Conservation (phyloP, 2,888 invertebrate genomes). For the Phytoseiulus persimilis region DNA sequence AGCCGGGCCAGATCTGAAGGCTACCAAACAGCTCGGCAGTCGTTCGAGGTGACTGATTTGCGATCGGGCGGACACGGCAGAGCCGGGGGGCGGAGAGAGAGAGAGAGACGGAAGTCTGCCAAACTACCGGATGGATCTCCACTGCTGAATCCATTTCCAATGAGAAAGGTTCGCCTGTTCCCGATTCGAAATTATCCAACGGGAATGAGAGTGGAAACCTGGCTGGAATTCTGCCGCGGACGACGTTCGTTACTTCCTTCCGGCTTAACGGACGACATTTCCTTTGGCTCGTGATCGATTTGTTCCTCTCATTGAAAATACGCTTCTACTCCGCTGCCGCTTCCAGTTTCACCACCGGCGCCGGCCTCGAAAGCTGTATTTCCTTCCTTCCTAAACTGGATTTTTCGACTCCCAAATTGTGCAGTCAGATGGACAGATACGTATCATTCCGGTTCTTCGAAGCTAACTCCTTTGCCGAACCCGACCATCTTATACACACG, state of each 20-base stretch:
- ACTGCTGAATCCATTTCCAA: background rate
- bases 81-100: background rate
- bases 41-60: background rate
- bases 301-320: background rate
- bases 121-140: background rate
- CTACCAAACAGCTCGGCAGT: background rate
- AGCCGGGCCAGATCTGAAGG: background rate
- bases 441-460: no score
- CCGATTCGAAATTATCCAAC: background rate
- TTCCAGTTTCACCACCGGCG: background rate
- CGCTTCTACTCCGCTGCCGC: background rate
- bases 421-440: background rate
- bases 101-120: background rate
- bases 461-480: no score
- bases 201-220: background rate
- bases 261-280: background rate
- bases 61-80: background rate
- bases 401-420: background rate
- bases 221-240: background rate
- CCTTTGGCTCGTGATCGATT: background rate
- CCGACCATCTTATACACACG: no score
- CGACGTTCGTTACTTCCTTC: slow-evolving; percentile 5
- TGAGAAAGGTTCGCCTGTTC: background rate
- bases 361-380: background rate
- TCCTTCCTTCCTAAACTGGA: background rate